Evolutionary conservation across 2,797 vertebrate species (phyloP).

Genomic region (Mastacembelus armatus): DNA sequence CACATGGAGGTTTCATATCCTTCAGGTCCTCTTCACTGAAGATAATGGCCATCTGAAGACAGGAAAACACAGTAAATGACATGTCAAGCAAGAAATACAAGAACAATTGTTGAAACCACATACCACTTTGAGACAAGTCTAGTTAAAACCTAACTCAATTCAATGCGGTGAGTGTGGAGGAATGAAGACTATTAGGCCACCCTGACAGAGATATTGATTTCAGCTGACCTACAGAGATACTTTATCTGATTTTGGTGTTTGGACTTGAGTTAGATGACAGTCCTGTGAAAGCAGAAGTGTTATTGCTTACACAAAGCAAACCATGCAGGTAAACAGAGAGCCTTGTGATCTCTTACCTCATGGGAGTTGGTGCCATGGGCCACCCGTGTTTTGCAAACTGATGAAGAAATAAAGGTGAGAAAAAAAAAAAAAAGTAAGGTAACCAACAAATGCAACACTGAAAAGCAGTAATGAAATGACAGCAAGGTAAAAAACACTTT

Average conservation of each 20-base stretch:
- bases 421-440: constrained; percentile 6
- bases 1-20: constrained; percentile 92
- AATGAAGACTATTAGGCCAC: constrained; percentile 28
- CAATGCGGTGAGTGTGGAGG: constrained; percentile 9
- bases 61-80: not conserved
- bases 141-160: constrained; percentile 27
- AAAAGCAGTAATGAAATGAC: not conserved
- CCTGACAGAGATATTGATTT: constrained; percentile 48
- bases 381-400: constrained; percentile 99
- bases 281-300: constrained; percentile 40
- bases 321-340: constrained; percentile 47
- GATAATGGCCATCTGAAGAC: constrained; percentile 95
- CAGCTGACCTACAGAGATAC: constrained; percentile 14
- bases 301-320: constrained; percentile 39
- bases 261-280: constrained; percentile 52
- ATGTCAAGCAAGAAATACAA: not conserved
- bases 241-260: constrained; percentile 58
- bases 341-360: constrained; percentile 87
- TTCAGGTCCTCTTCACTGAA: constrained; percentile 96
- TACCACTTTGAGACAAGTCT: not conserved
- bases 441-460: not conserved
- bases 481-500: not conserved
- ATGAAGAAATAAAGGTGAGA: constrained; percentile 46
- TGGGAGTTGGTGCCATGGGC: constrained; percentile 98
- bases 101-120: not conserved